Conservation (phyloP, 1,140 invertebrate genomes). For the Pachypeltis micranthus region DNA sequence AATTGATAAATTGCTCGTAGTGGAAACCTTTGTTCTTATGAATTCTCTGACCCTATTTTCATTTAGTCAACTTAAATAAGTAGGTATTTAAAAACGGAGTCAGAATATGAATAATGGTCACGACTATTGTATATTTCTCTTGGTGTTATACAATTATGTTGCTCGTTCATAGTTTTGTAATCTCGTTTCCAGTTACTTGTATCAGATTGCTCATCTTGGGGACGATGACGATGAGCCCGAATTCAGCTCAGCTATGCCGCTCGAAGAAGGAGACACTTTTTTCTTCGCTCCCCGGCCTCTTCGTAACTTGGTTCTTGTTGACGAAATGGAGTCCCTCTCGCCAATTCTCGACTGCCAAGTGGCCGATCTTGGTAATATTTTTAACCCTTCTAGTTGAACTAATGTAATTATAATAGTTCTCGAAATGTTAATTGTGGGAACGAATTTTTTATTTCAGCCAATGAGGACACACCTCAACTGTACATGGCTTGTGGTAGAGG, state of each 20-base stretch:
- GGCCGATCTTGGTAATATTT: constrained; percentile 29
- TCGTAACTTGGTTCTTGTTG: constrained; percentile 92
- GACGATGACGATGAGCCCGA: constrained; percentile 99
- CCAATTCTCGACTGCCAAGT: constrained; percentile 85
- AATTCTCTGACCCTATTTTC: too few relatives aligned
- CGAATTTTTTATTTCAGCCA: constrained; percentile 42
- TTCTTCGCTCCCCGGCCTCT: constrained; percentile 93
- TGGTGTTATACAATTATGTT: too few relatives aligned
- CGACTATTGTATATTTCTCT: too few relatives aligned
- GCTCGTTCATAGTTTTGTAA: too few relatives aligned
- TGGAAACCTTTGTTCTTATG: too few relatives aligned
- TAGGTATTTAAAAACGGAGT: too few relatives aligned
- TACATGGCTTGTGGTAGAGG: constrained; percentile 93
- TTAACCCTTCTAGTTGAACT: not conserved
- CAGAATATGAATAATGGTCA: too few relatives aligned
- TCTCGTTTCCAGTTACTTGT: constrained; percentile 66
- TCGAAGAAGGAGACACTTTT: constrained; percentile 98
- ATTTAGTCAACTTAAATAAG: too few relatives aligned
- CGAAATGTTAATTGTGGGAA: too few relatives aligned
- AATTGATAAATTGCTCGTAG: too few relatives aligned
- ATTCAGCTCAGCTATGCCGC: constrained; percentile 94
- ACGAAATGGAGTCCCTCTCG: constrained; percentile 94
- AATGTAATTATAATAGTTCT: too few relatives aligned
- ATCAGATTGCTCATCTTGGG: constrained; percentile 97
- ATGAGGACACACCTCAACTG: constrained; percentile 97